Evolutionary conservation across 2,797 vertebrate species (phyloP), one percentile per base, ranked within the genome.

Genomic region (Sebastes trivittatus): DNA sequence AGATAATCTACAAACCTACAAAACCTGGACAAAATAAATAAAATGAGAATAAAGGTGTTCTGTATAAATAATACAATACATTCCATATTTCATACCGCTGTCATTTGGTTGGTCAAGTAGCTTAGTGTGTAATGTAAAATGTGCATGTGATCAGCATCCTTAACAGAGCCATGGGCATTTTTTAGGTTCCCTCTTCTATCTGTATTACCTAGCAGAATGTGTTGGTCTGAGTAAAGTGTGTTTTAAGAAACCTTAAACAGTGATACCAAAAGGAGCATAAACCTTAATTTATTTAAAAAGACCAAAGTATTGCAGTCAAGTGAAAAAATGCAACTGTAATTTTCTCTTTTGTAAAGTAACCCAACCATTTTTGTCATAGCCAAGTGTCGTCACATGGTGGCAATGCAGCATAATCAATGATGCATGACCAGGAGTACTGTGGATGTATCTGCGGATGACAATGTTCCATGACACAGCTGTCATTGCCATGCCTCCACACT

Each of bases 371-470:
- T 30, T 87, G 80, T 75, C 72, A 78, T 87, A 54, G 68, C 54
- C 34, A 23, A n/a, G 34, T 86, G 23, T 58, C 0, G 6, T 78
- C 86, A 91, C 81, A 79, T 61, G 85, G 78, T 80, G 87, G 82
- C 81, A 82, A 30, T 88, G 75, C 79, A 88, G 84, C 80, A 91
- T 76, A 58, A 81, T n/a, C 54, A 71, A 18, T 61, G 70, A 8
- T 62, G 59, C 34, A 11, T 72, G 71, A 42, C 30, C 11, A 9
- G 38, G 7, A 23, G 63, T 30, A 7, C 11, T 2, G n/a, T 55
- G 20, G 2, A 7, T 58, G 54, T 61, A 7, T 64, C 22, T 72
- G 42, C 5, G 1, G 42, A 58, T 65, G 60, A 54, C 2, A 30
- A 11, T 6, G 30, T 42, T 62, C 73, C 75, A 36, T 85, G 83